Evolutionary conservation across 2,888 invertebrate species (phyloP).

Genomic region (Phymatocera aterrima): DNA sequence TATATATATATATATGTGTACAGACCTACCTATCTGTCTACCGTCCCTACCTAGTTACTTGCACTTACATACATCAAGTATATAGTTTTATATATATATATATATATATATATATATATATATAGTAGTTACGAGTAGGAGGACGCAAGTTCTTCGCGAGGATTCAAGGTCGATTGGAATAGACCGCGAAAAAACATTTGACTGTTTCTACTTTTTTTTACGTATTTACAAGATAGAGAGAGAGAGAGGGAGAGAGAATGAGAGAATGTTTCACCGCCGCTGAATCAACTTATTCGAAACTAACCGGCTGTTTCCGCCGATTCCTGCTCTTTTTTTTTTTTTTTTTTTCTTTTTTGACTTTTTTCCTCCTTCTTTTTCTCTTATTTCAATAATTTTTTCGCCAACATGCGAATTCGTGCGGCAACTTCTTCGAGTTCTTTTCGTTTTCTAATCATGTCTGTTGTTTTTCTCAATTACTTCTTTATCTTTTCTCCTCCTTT

Average conservation of each 20-base stretch:
- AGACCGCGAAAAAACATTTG: constrained; percentile 26
- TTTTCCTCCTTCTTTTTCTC: background rate
- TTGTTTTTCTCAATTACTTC: too few species aligned
- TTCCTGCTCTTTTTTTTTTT: background rate
- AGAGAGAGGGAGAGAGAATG: background rate
- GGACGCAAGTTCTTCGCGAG: background rate
- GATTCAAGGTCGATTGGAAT: constrained; percentile 42
- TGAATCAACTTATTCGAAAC: constrained; percentile 10
- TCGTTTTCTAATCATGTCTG: too few species aligned
- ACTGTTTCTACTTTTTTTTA: constrained; percentile 33
- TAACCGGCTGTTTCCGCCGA: background rate
- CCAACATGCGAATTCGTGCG: too few species aligned
- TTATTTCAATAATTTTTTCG: background rate
- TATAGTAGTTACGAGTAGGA: background rate
- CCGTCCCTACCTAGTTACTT: too few species aligned
- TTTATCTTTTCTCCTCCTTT: too few species aligned
- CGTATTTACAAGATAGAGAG: constrained; percentile 19
- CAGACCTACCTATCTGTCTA: too few species aligned
- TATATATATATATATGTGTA: too few species aligned
- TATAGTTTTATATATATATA: background rate
- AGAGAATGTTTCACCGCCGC: background rate
- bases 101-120: background rate
- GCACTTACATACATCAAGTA: too few species aligned
- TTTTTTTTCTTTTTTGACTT: background rate
- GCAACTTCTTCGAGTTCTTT: too few species aligned